phyloP scores from a whole-genome alignment of 2,888 invertebrate species.

The Thecocarcelia acutangulata region DNA sequence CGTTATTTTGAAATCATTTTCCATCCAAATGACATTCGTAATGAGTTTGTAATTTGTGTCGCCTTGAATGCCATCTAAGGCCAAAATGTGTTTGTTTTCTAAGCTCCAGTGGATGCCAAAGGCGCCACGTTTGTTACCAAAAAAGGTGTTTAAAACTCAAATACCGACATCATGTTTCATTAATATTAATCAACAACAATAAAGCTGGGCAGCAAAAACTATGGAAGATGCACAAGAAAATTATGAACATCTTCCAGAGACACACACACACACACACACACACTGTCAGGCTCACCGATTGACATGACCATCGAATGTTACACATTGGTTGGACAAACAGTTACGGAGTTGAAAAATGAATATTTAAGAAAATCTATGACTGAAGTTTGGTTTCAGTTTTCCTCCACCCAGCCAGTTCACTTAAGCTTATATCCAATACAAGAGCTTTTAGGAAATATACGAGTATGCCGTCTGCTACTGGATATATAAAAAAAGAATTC shows the following conservation, averaged over 20 bases:
- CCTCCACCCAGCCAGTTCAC: neutral
- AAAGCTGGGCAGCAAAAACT: conserved; percentile 7
- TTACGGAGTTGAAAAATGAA: too few relatives aligned
- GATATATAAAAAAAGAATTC: neutral
- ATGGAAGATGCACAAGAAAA: conserved; percentile 37
- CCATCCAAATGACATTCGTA: conserved; percentile 35
- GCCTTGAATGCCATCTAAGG: conserved; percentile 66
- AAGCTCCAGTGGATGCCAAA: conserved; percentile 48
- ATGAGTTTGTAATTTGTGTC: conserved; percentile 66
- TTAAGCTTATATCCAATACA: conserved; percentile 5
- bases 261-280: conserved; percentile 29
- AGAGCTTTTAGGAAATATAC: conserved; percentile 11
- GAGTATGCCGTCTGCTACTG: conserved; percentile 6
- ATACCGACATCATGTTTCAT: conserved; percentile 67
- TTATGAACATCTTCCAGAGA: conserved; percentile 47
- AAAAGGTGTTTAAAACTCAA: conserved; percentile 67
- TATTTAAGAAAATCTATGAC: conserved; percentile 59
- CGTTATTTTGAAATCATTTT: conserved; percentile 43
- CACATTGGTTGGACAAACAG: conserved; percentile 61
- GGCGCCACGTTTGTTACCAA: conserved; percentile 67
- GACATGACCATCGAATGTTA: conserved; percentile 43
- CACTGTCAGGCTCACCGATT: too few relatives aligned
- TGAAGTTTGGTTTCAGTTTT: neutral
- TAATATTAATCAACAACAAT: conserved; percentile 60
- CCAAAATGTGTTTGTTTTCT: conserved; percentile 51